These are phyloP conservation scores for Oxytorus armatus DNA, from an alignment of 2,888 invertebrate species.

Conservation along the genomic window DNA sequence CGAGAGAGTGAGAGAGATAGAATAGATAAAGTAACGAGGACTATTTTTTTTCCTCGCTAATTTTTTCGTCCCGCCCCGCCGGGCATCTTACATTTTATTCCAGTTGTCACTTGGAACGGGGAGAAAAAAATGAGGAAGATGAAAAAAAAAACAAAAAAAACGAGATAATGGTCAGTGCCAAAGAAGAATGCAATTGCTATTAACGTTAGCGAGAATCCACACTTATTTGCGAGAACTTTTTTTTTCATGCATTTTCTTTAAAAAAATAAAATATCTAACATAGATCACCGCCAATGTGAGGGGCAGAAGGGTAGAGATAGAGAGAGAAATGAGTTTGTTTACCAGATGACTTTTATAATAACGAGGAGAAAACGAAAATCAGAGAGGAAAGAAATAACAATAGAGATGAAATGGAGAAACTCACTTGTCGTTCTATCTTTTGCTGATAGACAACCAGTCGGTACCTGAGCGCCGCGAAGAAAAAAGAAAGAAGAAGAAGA, in stretches of 20 bases:
- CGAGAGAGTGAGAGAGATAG: too few species aligned
- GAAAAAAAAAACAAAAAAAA: too few species aligned
- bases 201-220: conserved; percentile 47
- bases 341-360: conserved; percentile 56
- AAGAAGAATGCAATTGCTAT: conserved; percentile 65
- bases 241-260: conserved; percentile 10
- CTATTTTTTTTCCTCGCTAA: too few species aligned
- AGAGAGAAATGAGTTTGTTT: conserved; percentile 12
- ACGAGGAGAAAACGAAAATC: conserved; percentile 14
- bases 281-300: conserved; percentile 18
- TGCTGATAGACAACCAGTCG: conserved; percentile 64
- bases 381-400: background rate
- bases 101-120: background rate
- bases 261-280: conserved; percentile 43
- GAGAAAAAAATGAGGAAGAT: background rate
- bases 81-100: too few species aligned
- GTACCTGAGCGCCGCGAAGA: conserved; percentile 60
- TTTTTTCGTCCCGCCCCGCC: background rate
- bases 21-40: too few species aligned
- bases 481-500: conserved; percentile 1
- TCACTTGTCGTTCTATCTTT: conserved; percentile 55
- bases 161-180: conserved; percentile 69
- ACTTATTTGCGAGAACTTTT: conserved; percentile 8
- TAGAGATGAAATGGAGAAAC: conserved; percentile 5
- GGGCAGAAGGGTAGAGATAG: background rate